These are phyloP conservation scores for Philopedon plagiatum DNA, from an alignment of 2,888 invertebrate species.

Conservation along the genomic window DNA sequence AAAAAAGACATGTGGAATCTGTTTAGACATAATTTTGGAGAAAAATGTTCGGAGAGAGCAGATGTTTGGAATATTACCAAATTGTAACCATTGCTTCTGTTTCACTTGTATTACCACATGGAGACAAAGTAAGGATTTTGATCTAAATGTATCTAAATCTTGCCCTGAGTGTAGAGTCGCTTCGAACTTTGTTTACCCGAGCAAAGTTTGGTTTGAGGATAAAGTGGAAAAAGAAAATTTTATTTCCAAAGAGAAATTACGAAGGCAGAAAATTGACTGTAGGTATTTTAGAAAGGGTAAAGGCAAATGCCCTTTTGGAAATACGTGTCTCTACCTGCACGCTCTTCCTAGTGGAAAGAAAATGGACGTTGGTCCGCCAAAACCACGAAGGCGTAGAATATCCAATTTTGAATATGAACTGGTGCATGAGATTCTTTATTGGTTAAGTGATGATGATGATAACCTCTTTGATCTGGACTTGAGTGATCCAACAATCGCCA, in stretches of 20 bases:
- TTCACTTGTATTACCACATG: constrained; percentile 56
- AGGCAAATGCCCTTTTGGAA: constrained; percentile 86
- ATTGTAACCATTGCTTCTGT: constrained; percentile 58
- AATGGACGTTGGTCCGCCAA: constrained; percentile 73
- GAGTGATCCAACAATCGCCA: constrained; percentile 40
- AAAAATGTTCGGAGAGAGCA: constrained; percentile 52
- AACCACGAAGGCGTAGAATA: constrained; percentile 45
- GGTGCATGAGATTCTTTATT: constrained; percentile 53
- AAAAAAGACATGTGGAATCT: constrained; percentile 57
- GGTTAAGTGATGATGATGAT: constrained; percentile 44
- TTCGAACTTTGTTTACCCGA: constrained; percentile 84
- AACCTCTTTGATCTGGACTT: constrained; percentile 46
- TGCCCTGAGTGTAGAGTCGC: constrained; percentile 58
- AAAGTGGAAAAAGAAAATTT: constrained; percentile 82
- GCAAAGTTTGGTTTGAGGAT: constrained; percentile 82
- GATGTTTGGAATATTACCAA: constrained; percentile 57
- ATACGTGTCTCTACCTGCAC: constrained; percentile 86
- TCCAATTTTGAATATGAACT: constrained; percentile 49
- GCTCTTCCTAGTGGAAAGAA: constrained; percentile 80
- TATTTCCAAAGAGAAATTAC: constrained; percentile 78
- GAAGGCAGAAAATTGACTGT: constrained; percentile 74
- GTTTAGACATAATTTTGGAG: constrained; percentile 55
- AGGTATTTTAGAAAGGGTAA: constrained; percentile 83
- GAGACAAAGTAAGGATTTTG: constrained; percentile 58
- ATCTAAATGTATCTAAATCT: constrained; percentile 54